These are phyloP conservation scores for Globodera ellingtonae DNA, from an alignment of 1,140 invertebrate genomes.

Conservation along the genomic window DNA sequence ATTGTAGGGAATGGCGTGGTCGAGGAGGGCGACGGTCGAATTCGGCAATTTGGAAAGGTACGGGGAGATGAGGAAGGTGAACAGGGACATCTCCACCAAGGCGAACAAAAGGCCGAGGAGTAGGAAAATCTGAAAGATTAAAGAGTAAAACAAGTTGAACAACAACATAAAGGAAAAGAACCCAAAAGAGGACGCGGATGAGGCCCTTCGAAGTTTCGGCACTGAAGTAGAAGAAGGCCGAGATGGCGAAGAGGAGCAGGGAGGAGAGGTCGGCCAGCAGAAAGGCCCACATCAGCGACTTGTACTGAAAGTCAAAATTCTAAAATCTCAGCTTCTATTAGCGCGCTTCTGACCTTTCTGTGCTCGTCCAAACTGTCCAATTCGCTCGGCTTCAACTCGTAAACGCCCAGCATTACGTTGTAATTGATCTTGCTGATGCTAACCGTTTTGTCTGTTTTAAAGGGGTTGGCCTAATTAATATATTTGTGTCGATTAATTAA, in stretches of 20 bases:
- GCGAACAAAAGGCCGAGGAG: conserved; percentile 43
- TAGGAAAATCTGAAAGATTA: conserved; percentile 44
- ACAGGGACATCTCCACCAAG: conserved; percentile 47
- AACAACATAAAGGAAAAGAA: conserved; percentile 31
- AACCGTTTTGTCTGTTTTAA: conserved; percentile 49
- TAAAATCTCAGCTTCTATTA: conserved; percentile 31
- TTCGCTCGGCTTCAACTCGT: conserved; percentile 45
- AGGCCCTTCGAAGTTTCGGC: conserved; percentile 41
- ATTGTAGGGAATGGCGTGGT: conserved; percentile 57
- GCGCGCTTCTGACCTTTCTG: conserved; percentile 40
- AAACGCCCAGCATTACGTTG: conserved; percentile 40
- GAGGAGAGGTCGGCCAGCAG: conserved; percentile 49
- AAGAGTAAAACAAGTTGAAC: not conserved
- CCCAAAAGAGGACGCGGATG: conserved; percentile 56
- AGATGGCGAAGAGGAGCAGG: conserved; percentile 48
- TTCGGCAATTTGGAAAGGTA: conserved; percentile 47
- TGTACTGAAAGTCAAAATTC: conserved; percentile 56
- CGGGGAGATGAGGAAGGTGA: conserved; percentile 50
- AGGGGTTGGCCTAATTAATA: conserved; percentile 1
- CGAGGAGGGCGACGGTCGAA: conserved; percentile 51
- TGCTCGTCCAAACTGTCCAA: conserved; percentile 41
- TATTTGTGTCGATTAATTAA: too few species aligned
- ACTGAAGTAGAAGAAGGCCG: conserved; percentile 53
- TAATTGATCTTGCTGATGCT: conserved; percentile 55
- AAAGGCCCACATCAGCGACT: conserved; percentile 55